phyloP scores from a whole-genome alignment of 2,113 vertebrate species.

The Sorex fumeus region DNA sequence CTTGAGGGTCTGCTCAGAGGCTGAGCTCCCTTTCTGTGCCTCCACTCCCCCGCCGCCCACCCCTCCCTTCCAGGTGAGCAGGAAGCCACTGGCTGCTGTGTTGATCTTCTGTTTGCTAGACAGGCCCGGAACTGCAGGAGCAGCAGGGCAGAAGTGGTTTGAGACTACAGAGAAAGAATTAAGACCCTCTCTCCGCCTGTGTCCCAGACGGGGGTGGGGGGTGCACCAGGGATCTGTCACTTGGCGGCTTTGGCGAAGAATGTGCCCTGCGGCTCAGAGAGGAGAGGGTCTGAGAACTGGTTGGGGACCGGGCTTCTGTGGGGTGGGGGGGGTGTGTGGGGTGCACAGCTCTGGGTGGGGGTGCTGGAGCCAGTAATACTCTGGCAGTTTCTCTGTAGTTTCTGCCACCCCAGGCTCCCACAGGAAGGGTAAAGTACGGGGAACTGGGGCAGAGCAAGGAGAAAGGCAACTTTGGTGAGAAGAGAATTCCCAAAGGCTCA shows the following conservation, averaged over 20 bases:
- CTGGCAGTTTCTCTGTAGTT: too few relatives aligned
- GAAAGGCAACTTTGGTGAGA: background rate
- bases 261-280: background rate
- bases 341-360: background rate
- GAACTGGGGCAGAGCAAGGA: too few relatives aligned
- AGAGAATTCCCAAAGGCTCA: background rate
- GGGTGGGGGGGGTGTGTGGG: too few relatives aligned
- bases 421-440: background rate
- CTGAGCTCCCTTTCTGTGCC: background rate
- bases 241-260: background rate
- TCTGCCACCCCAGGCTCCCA: background rate
- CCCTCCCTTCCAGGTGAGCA: conserved; percentile 66
- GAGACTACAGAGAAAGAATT: background rate
- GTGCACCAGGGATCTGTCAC: background rate
- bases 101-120: conserved; percentile 67
- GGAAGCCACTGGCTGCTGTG: background rate
- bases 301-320: background rate
- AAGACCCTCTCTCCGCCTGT: background rate
- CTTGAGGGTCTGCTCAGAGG: background rate
- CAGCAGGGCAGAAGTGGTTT: background rate
- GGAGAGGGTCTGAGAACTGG: background rate
- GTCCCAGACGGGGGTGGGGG: background rate
- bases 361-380: background rate
- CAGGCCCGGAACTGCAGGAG: background rate
- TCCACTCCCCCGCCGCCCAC: background rate